Evolutionary conservation across 2,113 vertebrate species (phyloP), one percentile per base, ranked within the genome.

Genomic region (Malurus melanocephalus): DNA sequence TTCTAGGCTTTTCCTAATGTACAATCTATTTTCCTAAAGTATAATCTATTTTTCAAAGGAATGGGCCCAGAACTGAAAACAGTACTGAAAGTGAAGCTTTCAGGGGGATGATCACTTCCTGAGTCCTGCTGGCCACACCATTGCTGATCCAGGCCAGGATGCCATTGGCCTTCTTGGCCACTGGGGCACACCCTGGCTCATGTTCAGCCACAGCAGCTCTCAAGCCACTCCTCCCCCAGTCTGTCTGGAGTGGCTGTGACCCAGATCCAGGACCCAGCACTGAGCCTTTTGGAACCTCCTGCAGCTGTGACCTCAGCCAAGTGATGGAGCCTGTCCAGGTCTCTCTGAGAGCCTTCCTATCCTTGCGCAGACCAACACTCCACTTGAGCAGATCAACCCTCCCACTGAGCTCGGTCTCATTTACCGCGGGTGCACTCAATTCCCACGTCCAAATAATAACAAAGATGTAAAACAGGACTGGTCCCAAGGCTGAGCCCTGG

Each of bases 321-420:
- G 16, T 33, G 49, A 23, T 35, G 19, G 32, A 55, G 4, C 19
- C 61, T 65, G n/a, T 7, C 26, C 75, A 46, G 40, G 20, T 30
- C 20, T 35, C 60, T 55, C 61, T 35, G 32, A 53, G 32, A 65
- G 32, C 32, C 32, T 77, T 33, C 23, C 74, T 53, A 13, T 15
- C 15, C 48, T 53, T 0, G 1, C 22, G 48, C 32, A 53, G 32
- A 53, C 18, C 32, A 45, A 30, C 38, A 9, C 26, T 35, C 11
- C 32, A 35, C 32, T 45, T 10, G 1, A 28, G 48, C 32, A 53
- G 32, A 53, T 23, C 26, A 45, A 30, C 40, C 7, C 26, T 35
- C 15, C 32, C 32, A 45, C 32, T 38, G 60, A 55, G 6, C 23
- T 19, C 0, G 0, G 12, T 55, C 32, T 55, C 1, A 35, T 24